These are phyloP conservation scores for Bungarus multicinctus DNA, from an alignment of 2,113 vertebrate genomes.

Conservation along the genomic window DNA sequence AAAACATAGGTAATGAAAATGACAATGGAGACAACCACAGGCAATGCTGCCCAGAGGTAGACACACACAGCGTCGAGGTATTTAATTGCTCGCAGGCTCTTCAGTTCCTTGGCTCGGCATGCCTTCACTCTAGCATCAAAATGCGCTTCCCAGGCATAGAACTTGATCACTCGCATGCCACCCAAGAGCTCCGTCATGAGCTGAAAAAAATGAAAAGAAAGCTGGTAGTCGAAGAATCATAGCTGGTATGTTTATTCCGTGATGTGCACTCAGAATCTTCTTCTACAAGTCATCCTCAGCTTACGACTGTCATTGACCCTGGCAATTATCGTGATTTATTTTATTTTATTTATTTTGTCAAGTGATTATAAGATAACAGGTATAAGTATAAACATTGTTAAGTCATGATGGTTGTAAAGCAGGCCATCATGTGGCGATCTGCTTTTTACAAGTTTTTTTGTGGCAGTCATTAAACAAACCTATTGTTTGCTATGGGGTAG, in stretches of 20 bases:
- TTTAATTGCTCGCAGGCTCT: slow-evolving; percentile 75
- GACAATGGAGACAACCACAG: slow-evolving; percentile 88
- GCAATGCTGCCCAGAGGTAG: slow-evolving; percentile 93
- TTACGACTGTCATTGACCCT: background rate
- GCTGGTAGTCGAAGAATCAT: background rate
- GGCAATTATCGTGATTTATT: too few species aligned
- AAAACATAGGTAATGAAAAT: slow-evolving; percentile 91
- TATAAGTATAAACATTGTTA: too few species aligned
- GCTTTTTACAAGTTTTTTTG: background rate
- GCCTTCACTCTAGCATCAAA: slow-evolving; percentile 75
- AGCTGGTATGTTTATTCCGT: background rate
- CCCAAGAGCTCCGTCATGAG: slow-evolving; percentile 89
- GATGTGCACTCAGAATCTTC: background rate
- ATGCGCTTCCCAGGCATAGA: slow-evolving; percentile 88
- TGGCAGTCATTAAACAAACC: background rate
- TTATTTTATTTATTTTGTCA: too few species aligned
- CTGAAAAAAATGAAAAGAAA: slow-evolving; percentile 59
- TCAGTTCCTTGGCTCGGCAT: slow-evolving; percentile 78
- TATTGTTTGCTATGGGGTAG: background rate
- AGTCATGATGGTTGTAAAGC: background rate
- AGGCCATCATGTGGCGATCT: background rate
- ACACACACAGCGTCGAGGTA: slow-evolving; percentile 94
- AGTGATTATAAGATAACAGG: too few species aligned
- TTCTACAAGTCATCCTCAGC: background rate
- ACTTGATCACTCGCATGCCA: slow-evolving; percentile 93